A percentile compares a stretch with the other conserved stretches of the same genome.
Conservation (phyloP, 2,888 invertebrate species). For the Frankliniella fusca region DNA sequence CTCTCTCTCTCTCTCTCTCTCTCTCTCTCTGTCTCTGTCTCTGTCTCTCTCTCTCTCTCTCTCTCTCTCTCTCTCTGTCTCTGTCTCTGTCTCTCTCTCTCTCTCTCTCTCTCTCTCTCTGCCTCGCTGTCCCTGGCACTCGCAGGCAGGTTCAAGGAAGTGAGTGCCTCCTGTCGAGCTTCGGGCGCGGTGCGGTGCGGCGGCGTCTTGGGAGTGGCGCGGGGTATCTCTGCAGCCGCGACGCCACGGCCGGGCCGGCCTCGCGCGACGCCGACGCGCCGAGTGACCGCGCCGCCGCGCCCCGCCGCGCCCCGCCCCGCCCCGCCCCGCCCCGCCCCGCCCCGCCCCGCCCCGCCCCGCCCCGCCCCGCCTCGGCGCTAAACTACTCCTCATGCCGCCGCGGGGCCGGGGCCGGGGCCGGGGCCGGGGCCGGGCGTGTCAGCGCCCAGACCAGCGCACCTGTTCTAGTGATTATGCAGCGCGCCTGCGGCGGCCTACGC, state of each 20-base stretch:
- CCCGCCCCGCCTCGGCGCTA: too few relatives aligned
- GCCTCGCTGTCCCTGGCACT: background rate
- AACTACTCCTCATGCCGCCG: too few relatives aligned
- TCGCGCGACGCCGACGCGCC: too few relatives aligned
- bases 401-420: too few relatives aligned
- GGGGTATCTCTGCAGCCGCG: background rate
- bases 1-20: slow-evolving; percentile 18
- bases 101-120: slow-evolving; percentile 6
- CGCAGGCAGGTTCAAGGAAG: too few relatives aligned
- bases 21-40: slow-evolving; percentile 9
- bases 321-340: too few relatives aligned
- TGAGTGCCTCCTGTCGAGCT: too few relatives aligned
- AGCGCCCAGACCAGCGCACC: too few relatives aligned
- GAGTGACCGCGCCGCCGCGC: background rate
- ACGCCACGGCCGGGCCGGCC: background rate
- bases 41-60: background rate
- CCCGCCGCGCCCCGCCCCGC: background rate
- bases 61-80: background rate
- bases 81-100: slow-evolving; percentile 13
- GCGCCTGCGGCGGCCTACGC: too few relatives aligned
- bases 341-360: too few relatives aligned
- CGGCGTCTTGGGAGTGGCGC: background rate
- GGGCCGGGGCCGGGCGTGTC: too few relatives aligned
- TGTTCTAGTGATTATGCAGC: too few relatives aligned
- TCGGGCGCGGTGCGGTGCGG: background rate